Evolutionary conservation across 2,797 vertebrate species (phyloP).

Genomic region (Botia almorhae): DNA sequence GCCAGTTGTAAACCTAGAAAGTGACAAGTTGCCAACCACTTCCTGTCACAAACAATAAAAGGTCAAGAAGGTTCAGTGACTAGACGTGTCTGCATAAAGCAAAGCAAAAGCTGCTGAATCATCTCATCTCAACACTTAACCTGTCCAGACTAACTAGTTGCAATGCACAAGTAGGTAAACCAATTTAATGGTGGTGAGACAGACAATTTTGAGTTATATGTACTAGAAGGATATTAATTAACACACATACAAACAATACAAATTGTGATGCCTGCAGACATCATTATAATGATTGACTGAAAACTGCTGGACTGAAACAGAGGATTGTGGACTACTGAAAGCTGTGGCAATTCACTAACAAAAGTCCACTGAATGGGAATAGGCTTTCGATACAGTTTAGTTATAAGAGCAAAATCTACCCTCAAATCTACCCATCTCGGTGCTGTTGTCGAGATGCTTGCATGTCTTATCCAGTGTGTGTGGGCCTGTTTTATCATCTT

Average conservation of each 20-base stretch:
- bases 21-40: background rate
- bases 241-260: constrained; percentile 10
- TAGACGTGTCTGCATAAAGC: constrained; percentile 5
- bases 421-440: too few species aligned
- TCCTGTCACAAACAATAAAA: constrained; percentile 30
- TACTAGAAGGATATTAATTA: constrained; percentile 52
- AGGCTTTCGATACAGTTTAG: background rate
- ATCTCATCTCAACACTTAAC: constrained; percentile 33
- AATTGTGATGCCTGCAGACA: background rate
- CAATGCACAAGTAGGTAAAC: constrained; percentile 26
- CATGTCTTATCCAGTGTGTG: background rate
- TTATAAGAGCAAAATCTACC: background rate
- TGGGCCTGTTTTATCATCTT: background rate
- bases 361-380: background rate
- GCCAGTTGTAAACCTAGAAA: background rate
- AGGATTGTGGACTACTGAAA: constrained; percentile 1
- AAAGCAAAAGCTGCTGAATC: constrained; percentile 40
- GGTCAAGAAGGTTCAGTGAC: constrained; percentile 5
- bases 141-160: constrained; percentile 44
- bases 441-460: too few species aligned
- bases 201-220: background rate
- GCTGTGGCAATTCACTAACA: background rate
- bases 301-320: constrained; percentile 25
- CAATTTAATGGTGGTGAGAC: constrained; percentile 11
- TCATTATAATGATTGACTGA: constrained; percentile 40